Base-by-base conservation (phyloP, 2,888 invertebrate species). In the Papilio gigon region DNA sequence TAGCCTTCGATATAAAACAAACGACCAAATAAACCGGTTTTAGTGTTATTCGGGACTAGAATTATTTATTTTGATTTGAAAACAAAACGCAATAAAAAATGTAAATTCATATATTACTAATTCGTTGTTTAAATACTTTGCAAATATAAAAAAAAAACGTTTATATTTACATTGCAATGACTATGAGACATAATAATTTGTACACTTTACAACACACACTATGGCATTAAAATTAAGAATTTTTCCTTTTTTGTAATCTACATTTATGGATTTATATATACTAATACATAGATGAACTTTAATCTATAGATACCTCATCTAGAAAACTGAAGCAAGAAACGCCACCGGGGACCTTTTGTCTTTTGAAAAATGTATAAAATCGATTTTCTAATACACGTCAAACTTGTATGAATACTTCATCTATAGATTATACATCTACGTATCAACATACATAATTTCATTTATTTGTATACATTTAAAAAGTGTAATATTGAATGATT, bases 151-250 rank as follows among this genome's bases (percentile, higher is more conserved):
- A 68, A 44, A n/a, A 60, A 20, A 17, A 37, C n/a, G n/a, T 42
- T 30, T 44, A 60, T 59, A 69, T 62, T 71, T 69, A 69, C 12
- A 67, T 30, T 42, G 30, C 35, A 59, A 30, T 59, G 30, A 63
- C 47, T 63, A 73, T 73, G 72, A 70, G 74, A 73, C 72, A 72
- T n/a, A 73, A 74, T 73, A 83, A 83, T 84, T 84, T 84, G 84
- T 84, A 84, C 83, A 84, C 71, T 74, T 75, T 75, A 76, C 79
- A 74, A 80, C 72, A 74, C 73, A 80, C 81, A 44, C 47, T 59
- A 85, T 85, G 85, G 84, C 84, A 82, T 75, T 77, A 75, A 68
- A n/a, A 47, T 27, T 42, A 37, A 56, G 17, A 17, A 22, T 2
- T 14, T 27, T n/a, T 33, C 33, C 20, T 30, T 44, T n/a, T n/a